phyloP scores from a whole-genome alignment of 2,113 vertebrate species.

The Lasiurus cinereus region DNA sequence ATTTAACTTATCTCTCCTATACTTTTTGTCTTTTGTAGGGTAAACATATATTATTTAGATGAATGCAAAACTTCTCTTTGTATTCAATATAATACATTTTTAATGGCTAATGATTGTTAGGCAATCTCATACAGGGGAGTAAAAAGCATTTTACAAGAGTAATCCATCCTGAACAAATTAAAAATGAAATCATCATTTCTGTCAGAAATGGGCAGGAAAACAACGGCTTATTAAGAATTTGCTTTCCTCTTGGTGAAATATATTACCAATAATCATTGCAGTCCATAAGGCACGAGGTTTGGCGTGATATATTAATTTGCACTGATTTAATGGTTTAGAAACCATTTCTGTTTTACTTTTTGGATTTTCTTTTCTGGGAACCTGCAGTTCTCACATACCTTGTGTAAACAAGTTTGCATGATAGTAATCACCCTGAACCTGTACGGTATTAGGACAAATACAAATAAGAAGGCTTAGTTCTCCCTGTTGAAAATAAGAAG shows the following conservation, averaged over 20 bases:
- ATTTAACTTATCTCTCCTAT: conserved; percentile 54
- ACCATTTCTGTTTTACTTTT: conserved; percentile 52
- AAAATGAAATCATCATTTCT: conserved; percentile 71
- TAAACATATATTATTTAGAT: conserved; percentile 64
- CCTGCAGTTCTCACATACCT: not conserved
- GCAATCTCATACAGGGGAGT: conserved; percentile 54
- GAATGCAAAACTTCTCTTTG: conserved; percentile 43
- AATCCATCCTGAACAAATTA: conserved; percentile 67
- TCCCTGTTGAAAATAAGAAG: not conserved
- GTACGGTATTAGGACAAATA: not conserved
- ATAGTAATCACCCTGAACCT: not conserved
- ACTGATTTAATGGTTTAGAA: conserved; percentile 62
- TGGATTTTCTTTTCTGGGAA: conserved; percentile 41
- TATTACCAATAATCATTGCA: conserved; percentile 68
- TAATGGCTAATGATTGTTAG: conserved; percentile 69
- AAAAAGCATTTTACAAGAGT: conserved; percentile 5
- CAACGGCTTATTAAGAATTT: conserved; percentile 68
- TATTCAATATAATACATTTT: conserved; percentile 67
- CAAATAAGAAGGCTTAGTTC: conserved; percentile 20
- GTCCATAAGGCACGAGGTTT: conserved; percentile 69
- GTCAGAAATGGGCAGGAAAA: conserved; percentile 65
- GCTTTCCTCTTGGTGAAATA: conserved; percentile 58
- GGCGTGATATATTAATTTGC: conserved; percentile 61
- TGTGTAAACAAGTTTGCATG: conserved; percentile 24
- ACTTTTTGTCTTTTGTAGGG: conserved; percentile 21